Evolutionary conservation across 2,113 vertebrate species (phyloP).

Genomic region (Saiga tatarica): DNA sequence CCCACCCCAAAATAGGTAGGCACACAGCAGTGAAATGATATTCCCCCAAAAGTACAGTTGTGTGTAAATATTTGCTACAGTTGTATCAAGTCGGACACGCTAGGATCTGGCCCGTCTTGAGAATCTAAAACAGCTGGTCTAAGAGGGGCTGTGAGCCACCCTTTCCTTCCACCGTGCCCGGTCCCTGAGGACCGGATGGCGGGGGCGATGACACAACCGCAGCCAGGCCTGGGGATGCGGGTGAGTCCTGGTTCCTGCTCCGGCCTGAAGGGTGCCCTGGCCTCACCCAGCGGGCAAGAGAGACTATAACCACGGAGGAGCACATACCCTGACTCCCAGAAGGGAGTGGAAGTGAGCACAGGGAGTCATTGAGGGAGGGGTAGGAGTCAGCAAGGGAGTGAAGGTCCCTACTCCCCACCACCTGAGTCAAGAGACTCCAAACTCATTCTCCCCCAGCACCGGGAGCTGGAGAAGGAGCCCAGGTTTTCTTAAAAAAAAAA

Average conservation of each 20-base stretch:
- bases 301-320: neutral
- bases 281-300: slow-evolving; percentile 11
- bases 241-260: neutral
- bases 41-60: neutral
- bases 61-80: slow-evolving; percentile 20
- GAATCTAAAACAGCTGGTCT: neutral
- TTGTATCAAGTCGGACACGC: neutral
- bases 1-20: neutral
- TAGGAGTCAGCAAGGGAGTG: neutral
- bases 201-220: neutral
- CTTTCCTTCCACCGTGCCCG: neutral
- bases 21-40: neutral
- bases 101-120: neutral
- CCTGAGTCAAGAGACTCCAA: neutral
- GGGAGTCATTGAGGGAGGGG: neutral
- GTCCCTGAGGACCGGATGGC: neutral
- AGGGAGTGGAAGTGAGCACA: neutral
- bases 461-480: neutral
- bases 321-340: slow-evolving; percentile 25
- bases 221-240: neutral
- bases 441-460: neutral
- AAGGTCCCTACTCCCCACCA: neutral
- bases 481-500: neutral
- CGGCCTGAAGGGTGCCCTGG: neutral
- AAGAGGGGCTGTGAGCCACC: neutral